phyloP scores from a whole-genome alignment of 2,113 vertebrate genomes.

The Macrotus californicus region DNA sequence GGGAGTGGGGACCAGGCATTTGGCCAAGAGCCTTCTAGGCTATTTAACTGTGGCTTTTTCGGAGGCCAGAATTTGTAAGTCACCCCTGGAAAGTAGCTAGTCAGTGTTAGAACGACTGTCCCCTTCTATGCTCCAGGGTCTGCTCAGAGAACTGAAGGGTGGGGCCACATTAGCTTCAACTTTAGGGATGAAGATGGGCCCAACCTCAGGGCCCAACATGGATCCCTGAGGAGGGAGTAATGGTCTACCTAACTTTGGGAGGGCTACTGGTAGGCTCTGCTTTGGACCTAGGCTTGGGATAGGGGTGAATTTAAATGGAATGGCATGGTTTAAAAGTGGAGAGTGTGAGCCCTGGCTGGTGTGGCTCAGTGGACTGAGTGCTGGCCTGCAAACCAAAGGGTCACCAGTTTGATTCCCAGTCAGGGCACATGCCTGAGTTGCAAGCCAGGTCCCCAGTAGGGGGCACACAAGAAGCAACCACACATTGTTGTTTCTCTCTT shows the following conservation, averaged over 20 bases:
- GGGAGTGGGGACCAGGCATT: too few relatives aligned
- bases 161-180: neutral
- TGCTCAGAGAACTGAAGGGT: neutral
- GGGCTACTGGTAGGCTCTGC: neutral
- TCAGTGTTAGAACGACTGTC: neutral
- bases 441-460: too few relatives aligned
- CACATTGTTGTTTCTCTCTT: too few relatives aligned
- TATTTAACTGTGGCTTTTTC: neutral
- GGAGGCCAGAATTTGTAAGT: neutral
- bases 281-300: neutral
- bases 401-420: too few relatives aligned
- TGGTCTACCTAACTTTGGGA: neutral
- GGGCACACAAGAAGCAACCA: too few relatives aligned
- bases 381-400: too few relatives aligned
- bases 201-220: neutral
- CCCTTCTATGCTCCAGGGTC: neutral
- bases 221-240: neutral
- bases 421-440: too few relatives aligned
- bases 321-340: neutral
- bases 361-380: too few relatives aligned
- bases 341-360: too few relatives aligned
- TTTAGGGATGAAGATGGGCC: neutral
- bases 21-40: neutral
- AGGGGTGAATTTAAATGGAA: neutral
- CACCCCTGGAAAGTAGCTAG: neutral